phyloP scores from a whole-genome alignment of 1,140 invertebrate genomes.

The Zaprionus taronus region DNA sequence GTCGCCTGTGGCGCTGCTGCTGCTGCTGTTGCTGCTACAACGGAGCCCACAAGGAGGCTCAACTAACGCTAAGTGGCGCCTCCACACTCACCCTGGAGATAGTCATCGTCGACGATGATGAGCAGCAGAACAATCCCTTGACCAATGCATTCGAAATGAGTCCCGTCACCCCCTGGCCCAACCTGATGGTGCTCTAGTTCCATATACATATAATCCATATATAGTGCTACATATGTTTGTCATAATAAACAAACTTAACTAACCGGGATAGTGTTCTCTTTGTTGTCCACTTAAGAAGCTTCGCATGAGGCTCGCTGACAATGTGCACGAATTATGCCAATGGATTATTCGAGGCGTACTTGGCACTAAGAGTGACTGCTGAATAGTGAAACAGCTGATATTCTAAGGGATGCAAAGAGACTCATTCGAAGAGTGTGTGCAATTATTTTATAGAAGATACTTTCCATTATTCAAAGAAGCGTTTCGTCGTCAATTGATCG shows the following conservation, averaged over 20 bases:
- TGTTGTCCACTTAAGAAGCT: not conserved
- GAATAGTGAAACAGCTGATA: not conserved
- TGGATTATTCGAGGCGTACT: not conserved
- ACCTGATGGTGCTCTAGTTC: conserved; percentile 22
- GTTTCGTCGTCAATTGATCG: not conserved
- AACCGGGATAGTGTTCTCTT: not conserved
- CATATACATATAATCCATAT: not conserved
- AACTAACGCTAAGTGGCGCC: not conserved
- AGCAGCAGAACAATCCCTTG: not conserved
- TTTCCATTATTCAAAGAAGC: not conserved
- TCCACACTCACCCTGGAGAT: conserved; percentile 31
- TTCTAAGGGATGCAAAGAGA: not conserved
- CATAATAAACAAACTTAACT: not conserved
- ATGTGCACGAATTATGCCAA: not conserved
- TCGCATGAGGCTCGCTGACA: not conserved
- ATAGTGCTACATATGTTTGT: not conserved
- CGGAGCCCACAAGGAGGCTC: not conserved
- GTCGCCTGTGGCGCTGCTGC: not conserved
- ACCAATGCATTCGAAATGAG: not conserved
- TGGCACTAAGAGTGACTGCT: not conserved
- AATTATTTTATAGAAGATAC: not conserved
- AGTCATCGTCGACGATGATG: conserved; percentile 28
- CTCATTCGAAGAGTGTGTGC: not conserved
- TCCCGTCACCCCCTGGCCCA: conserved; percentile 3
- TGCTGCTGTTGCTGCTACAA: conserved; percentile 19